These are phyloP conservation scores for Drosophila ustulata DNA, from an alignment of 2,888 invertebrate species.

Conservation along the genomic window DNA sequence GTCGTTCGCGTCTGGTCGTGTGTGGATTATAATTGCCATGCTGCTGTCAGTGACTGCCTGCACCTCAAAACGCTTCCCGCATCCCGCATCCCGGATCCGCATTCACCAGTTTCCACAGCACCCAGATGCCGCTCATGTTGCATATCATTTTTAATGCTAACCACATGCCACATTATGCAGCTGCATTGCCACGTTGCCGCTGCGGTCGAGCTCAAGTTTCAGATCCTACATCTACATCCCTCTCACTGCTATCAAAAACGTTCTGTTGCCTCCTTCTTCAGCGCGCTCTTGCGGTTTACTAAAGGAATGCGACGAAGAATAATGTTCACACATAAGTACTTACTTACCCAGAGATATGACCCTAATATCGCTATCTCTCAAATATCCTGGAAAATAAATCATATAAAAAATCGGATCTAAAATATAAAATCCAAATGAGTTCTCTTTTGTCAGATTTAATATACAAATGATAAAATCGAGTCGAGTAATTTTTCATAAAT, in stretches of 20 bases:
- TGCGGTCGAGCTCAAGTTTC: conserved; percentile 63
- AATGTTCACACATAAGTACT: conserved; percentile 77
- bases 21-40: conserved; percentile 81
- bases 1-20: conserved; percentile 58
- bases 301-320: conserved; percentile 74
- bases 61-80: conserved; percentile 41
- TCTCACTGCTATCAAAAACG: conserved; percentile 34
- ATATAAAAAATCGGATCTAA: neutral
- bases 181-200: conserved; percentile 72
- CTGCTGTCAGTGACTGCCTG: conserved; percentile 76
- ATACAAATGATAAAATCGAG: no score
- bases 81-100: conserved; percentile 5
- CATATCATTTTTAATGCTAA: conserved; percentile 82
- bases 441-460: no score
- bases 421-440: neutral
- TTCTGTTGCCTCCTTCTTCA: conserved; percentile 2
- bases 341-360: conserved; percentile 53
- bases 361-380: conserved; percentile 1
- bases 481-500: no score
- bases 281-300: conserved; percentile 60
- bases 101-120: conserved; percentile 24
- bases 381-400: conserved; percentile 33
- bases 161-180: conserved; percentile 81
- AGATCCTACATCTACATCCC: conserved; percentile 21
- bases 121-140: conserved; percentile 67